phyloP scores from a whole-genome alignment of 2,113 vertebrate species.

The Pterocles orientalis region DNA sequence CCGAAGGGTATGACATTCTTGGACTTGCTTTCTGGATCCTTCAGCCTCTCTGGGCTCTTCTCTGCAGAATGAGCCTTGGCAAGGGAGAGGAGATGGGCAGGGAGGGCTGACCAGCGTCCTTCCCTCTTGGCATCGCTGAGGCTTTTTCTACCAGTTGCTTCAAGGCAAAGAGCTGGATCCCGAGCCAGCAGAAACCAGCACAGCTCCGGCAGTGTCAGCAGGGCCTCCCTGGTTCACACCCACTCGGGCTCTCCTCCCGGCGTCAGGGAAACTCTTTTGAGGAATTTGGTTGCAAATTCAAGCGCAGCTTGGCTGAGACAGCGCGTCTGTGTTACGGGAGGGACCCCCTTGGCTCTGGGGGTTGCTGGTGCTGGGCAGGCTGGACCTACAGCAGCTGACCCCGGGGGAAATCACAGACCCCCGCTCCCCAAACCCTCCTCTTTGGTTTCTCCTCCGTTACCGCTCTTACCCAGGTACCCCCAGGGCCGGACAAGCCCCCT shows the following conservation, averaged over 20 bases:
- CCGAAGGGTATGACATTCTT: background rate
- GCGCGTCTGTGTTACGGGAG: background rate
- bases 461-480: background rate
- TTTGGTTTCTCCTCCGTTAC: background rate
- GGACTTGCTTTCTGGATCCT: background rate
- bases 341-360: background rate
- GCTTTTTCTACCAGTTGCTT: background rate
- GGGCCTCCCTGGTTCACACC: background rate
- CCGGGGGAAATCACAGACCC: background rate
- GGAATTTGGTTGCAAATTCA: slow-evolving; percentile 13
- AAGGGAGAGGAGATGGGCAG: background rate
- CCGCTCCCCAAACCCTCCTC: background rate
- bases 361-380: background rate
- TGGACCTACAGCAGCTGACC: background rate
- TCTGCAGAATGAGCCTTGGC: background rate
- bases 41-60: background rate
- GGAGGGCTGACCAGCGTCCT: background rate
- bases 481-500: background rate
- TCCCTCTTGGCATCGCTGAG: background rate
- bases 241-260: background rate
- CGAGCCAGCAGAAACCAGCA: background rate
- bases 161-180: slow-evolving; percentile 25
- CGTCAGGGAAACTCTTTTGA: slow-evolving; percentile 12
- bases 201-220: background rate
- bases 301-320: background rate